Percentiles rank a stretch among this genome's conserved stretches.
These are phyloP conservation scores for Circaetus cinerascens DNA, from an alignment of 2,113 vertebrate genomes.

Conservation along the genomic window DNA sequence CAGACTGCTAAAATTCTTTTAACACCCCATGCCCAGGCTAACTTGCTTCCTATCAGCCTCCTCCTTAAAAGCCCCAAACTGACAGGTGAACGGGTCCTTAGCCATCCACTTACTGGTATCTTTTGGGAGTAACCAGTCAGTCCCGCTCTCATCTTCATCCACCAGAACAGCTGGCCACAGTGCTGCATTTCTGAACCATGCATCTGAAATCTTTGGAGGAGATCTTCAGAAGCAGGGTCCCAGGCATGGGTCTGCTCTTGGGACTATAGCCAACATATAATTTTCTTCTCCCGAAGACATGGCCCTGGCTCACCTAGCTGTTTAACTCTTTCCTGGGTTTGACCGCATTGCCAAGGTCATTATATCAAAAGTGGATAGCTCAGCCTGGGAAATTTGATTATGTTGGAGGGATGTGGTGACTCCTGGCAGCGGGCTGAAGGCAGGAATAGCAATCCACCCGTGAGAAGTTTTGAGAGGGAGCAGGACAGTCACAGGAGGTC, in stretches of 20 bases:
- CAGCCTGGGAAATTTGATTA: neutral
- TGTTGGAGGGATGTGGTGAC: neutral
- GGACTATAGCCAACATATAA: neutral
- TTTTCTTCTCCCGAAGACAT: neutral
- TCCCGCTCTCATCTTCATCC: neutral
- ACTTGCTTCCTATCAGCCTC: neutral
- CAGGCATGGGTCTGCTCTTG: neutral
- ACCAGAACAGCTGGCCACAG: neutral
- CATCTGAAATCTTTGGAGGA: neutral
- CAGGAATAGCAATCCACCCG: neutral
- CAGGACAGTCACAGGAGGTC: neutral
- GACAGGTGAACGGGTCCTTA: neutral
- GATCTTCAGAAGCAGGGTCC: neutral
- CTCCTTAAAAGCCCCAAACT: neutral
- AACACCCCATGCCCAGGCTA: neutral
- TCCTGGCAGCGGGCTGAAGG: neutral
- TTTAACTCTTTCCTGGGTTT: neutral
- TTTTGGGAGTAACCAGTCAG: neutral
- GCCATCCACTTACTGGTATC: neutral
- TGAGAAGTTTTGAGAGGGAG: neutral
- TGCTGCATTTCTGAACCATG: neutral
- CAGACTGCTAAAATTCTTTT: neutral
- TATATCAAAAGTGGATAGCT: neutral
- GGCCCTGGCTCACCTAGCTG: neutral
- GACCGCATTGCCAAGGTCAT: neutral